These are phyloP conservation scores for Drosophila gunungcola DNA, from an alignment of 1,140 invertebrate species.

Conservation along the genomic window DNA sequence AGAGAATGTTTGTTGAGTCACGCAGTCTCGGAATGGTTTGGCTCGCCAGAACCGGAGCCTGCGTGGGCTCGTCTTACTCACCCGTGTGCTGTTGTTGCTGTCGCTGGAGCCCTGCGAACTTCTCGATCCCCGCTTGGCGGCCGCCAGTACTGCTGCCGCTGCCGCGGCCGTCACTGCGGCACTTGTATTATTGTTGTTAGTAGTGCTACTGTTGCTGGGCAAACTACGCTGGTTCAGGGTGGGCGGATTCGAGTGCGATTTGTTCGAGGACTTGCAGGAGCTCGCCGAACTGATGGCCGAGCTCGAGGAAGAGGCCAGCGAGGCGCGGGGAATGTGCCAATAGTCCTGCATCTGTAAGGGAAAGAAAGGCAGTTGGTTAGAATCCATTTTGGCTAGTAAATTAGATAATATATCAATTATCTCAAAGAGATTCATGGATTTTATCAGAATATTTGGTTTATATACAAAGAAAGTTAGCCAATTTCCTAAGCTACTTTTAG, in stretches of 20 bases:
- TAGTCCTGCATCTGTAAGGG: constrained; percentile 87
- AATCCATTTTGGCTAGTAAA: neutral
- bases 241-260: constrained; percentile 70
- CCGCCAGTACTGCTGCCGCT: constrained; percentile 64
- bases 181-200: constrained; percentile 71
- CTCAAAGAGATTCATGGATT: too few relatives aligned
- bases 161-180: constrained; percentile 82
- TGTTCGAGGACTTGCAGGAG: constrained; percentile 83
- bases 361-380: constrained; percentile 6
- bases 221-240: constrained; percentile 68
- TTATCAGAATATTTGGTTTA: too few relatives aligned
- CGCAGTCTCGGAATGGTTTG: neutral
- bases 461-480: neutral
- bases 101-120: constrained; percentile 90
- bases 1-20: constrained; percentile 52
- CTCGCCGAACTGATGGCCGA: constrained; percentile 86
- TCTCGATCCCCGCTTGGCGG: constrained; percentile 87
- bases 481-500: constrained; percentile 13
- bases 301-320: constrained; percentile 89
- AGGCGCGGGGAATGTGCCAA: constrained; percentile 92
- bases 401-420: neutral
- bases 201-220: constrained; percentile 35
- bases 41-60: constrained; percentile 6
- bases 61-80: constrained; percentile 84
- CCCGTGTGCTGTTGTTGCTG: constrained; percentile 91